phyloP scores from a whole-genome alignment of 2,888 invertebrate species.

The Mallateleia sp. region DNA sequence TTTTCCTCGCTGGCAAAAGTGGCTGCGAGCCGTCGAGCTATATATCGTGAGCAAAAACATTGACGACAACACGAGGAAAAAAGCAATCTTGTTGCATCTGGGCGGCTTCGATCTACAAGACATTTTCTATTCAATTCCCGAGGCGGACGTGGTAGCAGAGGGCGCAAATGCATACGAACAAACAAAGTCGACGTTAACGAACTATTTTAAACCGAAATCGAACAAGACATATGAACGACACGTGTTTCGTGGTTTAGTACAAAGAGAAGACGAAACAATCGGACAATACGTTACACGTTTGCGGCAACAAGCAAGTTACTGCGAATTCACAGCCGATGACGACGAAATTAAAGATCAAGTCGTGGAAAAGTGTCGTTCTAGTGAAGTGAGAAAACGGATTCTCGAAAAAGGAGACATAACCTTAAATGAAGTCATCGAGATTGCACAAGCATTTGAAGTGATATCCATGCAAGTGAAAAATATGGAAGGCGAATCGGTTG shows the following conservation, averaged over 20 bases:
- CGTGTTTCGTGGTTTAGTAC: conserved; percentile 82
- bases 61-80: too few species aligned
- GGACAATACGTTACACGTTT: conserved; percentile 82
- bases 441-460: conserved; percentile 34
- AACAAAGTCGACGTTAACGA: conserved; percentile 29
- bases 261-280: conserved; percentile 82
- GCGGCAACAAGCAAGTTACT: conserved; percentile 83
- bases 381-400: conserved; percentile 69
- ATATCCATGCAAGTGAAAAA: conserved; percentile 6
- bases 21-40: too few species aligned
- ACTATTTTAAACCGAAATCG: conserved; percentile 83
- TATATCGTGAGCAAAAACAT: too few species aligned
- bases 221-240: conserved; percentile 85
- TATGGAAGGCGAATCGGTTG: conserved; percentile 11
- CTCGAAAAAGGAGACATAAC: conserved; percentile 60
- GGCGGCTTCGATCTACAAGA: conserved; percentile 25
- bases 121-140: conserved; percentile 56
- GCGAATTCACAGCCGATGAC: conserved; percentile 76
- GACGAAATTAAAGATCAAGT: conserved; percentile 77
- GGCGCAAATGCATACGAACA: conserved; percentile 38
- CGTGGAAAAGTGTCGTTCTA: conserved; percentile 68
- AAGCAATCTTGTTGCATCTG: too few species aligned
- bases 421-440: conserved; percentile 18
- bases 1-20: too few species aligned
- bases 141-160: too few species aligned